Evolutionary conservation across 2,113 vertebrate species (phyloP), one percentile per base, ranked within the genome.

Genomic region (Elanus axillaris): DNA sequence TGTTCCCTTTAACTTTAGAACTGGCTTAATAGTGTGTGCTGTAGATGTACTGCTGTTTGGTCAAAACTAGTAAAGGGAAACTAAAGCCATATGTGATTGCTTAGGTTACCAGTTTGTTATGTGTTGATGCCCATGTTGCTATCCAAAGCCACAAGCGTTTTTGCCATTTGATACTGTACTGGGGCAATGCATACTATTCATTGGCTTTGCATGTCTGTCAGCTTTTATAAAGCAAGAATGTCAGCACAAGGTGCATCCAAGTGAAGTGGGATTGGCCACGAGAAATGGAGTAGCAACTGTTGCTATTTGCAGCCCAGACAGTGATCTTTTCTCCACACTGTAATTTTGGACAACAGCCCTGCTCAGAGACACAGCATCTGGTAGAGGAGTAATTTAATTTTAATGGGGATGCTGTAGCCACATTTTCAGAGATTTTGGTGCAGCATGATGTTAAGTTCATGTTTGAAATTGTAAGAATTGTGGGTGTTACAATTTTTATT

Each of bases 241-340:
- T 91, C 82, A 94, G 83, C 89, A 93, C 68, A 76, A 92, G 96
- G 81, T 97, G 91, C 85, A 95, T 90, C 94, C 93, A 88, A 95
- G 86, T 94, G 93, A 94, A 82, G 91, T 22, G 64, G 97, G 97
- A 88, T 98, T 91, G 76, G 81, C 95, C 64, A 23, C 14, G 47
- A 90, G 91, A 86, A 94, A 79, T 43, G 45, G 92, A 93, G 47
- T 88, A 97, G 98, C 97, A 98, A 97, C 98, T 96, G 98, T 98
- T 98, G 98, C 98, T 98, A 71, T 98, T 98, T 98, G 96, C 93
- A 88, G 48, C 74, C 59, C 21, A 73, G 79, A 43, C 94, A 83
- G 96, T 34, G 93, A 94, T 97, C 94, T 96, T 91, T 93, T 95
- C 94, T 95, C 94, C 79, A 25, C 64, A 36, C 36, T 56, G 77